phyloP scores from a whole-genome alignment of 2,113 vertebrate species.

The Lamprotornis superbus region DNA sequence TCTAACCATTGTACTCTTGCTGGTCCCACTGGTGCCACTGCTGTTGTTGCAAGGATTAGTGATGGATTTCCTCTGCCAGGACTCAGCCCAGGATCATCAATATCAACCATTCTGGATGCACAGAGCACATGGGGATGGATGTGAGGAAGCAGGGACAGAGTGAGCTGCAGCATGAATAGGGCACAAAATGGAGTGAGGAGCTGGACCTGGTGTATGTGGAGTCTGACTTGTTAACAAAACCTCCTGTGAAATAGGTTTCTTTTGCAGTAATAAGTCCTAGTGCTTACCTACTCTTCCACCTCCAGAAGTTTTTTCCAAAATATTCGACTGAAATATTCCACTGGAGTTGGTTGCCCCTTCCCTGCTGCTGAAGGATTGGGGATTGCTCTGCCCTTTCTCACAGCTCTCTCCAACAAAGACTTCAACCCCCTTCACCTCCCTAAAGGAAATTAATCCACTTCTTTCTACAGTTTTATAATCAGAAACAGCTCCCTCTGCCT shows the following conservation, averaged over 20 bases:
- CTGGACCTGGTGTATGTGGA: background rate
- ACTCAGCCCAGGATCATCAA: background rate
- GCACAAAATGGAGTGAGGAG: background rate
- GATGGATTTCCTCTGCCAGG: background rate
- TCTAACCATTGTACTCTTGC: background rate
- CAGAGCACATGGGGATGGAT: fast-evolving
- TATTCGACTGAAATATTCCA: background rate
- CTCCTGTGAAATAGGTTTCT: background rate
- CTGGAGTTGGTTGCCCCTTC: background rate
- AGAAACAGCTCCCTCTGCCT: background rate
- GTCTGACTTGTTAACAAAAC: background rate
- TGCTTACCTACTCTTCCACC: background rate
- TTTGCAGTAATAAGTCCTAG: background rate
- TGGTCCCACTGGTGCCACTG: background rate
- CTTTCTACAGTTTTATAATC: background rate
- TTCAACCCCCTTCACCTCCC: background rate
- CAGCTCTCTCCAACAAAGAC: background rate
- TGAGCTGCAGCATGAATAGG: background rate
- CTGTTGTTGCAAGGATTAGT: background rate
- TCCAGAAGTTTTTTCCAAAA: background rate
- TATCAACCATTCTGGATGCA: background rate
- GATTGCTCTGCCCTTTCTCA: background rate
- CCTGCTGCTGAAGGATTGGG: background rate
- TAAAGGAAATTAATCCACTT: background rate
- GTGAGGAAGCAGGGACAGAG: background rate